These are phyloP conservation scores for Callipepla californica DNA, from an alignment of 2,113 vertebrate genomes.

Conservation along the genomic window DNA sequence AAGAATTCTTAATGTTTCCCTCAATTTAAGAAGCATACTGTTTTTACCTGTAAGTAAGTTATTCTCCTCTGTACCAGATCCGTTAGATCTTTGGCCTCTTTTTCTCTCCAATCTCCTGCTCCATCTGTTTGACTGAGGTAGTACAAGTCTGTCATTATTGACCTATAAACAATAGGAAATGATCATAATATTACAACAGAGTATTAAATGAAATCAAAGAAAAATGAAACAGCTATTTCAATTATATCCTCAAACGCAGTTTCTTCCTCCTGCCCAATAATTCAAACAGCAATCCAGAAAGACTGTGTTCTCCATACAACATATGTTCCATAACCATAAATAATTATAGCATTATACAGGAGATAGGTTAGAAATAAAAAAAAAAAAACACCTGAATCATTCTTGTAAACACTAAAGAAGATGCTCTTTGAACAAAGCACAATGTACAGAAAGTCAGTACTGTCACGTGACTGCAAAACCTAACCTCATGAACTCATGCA, in stretches of 20 bases:
- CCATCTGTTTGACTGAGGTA: conserved; percentile 99
- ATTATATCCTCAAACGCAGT: not conserved
- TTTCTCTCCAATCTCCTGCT: conserved; percentile 93
- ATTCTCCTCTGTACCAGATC: conserved; percentile 96
- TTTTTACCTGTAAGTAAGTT: conserved; percentile 94
- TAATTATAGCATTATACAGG: not conserved
- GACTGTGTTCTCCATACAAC: not conserved
- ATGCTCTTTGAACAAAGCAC: not conserved
- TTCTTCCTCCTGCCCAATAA: not conserved
- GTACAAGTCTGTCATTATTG: conserved; percentile 97
- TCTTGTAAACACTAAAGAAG: not conserved
- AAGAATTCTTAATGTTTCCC: not conserved
- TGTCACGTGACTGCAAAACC: not conserved
- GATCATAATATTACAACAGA: not conserved
- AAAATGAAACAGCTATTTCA: not conserved
- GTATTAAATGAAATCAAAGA: not conserved
- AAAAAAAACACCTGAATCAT: not conserved
- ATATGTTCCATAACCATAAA: not conserved
- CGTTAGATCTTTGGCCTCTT: conserved; percentile 96
- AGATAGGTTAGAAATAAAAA: not conserved
- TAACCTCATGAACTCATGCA: not conserved
- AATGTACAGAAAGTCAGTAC: not conserved
- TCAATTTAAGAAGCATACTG: not conserved
- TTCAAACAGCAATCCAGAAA: not conserved
- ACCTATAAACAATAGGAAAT: conserved; percentile 76